Evolutionary conservation across 2,888 invertebrate species (phyloP).

Genomic region (Macaria notata): DNA sequence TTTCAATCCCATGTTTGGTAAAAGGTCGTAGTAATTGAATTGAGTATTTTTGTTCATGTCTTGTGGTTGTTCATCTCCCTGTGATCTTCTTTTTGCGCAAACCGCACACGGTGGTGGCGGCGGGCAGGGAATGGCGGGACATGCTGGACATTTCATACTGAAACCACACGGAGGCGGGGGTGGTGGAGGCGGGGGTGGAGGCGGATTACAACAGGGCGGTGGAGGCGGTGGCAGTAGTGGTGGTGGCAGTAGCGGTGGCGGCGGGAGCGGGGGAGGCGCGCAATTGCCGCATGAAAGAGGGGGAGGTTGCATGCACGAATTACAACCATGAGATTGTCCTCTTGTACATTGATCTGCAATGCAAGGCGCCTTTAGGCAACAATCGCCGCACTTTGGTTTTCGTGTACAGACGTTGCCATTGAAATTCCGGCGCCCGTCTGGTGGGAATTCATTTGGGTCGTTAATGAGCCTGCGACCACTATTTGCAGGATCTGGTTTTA

Average conservation of each 20-base stretch:
- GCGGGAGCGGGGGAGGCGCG: slow-evolving; percentile 1
- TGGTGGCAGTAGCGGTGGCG: slow-evolving; percentile 4
- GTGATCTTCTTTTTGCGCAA: slow-evolving; percentile 30
- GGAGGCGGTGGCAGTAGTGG: not conserved
- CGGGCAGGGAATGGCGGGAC: slow-evolving; percentile 18
- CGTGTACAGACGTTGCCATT: slow-evolving; percentile 11
- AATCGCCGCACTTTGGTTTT: slow-evolving; percentile 15
- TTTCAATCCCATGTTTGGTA: slow-evolving; percentile 47
- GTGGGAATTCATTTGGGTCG: not conserved
- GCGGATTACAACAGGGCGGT: slow-evolving; percentile 21
- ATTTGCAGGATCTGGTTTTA: slow-evolving; percentile 3
- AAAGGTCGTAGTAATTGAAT: slow-evolving; percentile 49
- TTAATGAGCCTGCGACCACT: slow-evolving; percentile 6
- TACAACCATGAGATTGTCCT: slow-evolving; percentile 17
- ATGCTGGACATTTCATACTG: slow-evolving; percentile 35
- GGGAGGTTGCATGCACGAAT: slow-evolving; percentile 7
- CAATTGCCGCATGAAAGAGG: not conserved
- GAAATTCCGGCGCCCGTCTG: slow-evolving; percentile 9
- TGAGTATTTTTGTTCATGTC: slow-evolving; percentile 34
- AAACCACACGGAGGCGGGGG: slow-evolving; percentile 28
- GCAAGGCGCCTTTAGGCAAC: slow-evolving; percentile 5
- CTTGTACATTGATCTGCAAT: slow-evolving; percentile 17
- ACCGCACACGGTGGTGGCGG: slow-evolving; percentile 9
- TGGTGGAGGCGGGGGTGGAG: slow-evolving; percentile 2
- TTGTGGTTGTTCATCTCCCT: slow-evolving; percentile 26